phyloP scores from a whole-genome alignment of 2,888 invertebrate species.

The Chaetogeoica ovagalla region DNA sequence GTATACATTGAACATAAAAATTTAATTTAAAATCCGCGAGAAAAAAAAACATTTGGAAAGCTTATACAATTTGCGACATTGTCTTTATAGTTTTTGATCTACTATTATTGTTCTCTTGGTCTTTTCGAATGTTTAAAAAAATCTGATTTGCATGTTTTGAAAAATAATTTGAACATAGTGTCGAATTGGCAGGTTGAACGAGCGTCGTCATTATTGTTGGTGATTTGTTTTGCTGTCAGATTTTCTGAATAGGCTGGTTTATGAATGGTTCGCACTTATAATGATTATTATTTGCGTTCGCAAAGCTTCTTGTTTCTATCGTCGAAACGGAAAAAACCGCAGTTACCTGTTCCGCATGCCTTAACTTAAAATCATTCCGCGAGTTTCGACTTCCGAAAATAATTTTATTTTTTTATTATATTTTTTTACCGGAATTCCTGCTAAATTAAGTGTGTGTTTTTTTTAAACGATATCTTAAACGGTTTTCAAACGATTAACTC shows the following conservation, averaged over 20 bases:
- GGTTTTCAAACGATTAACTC: not conserved
- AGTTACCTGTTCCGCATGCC: conserved; percentile 44
- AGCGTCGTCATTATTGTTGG: conserved; percentile 49
- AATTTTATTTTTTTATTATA: conserved; percentile 7
- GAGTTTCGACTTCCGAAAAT: conserved; percentile 18
- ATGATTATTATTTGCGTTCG: conserved; percentile 51
- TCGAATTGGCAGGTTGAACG: conserved; percentile 52
- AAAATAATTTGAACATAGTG: conserved; percentile 50
- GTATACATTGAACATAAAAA: not conserved
- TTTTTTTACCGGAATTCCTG: not conserved
- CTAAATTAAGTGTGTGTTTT: conserved; percentile 11
- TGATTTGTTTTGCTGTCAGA: conserved; percentile 52
- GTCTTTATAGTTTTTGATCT: conserved; percentile 41
- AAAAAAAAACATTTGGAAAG: conserved; percentile 34
- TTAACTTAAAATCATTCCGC: conserved; percentile 25
- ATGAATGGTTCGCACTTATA: conserved; percentile 48
- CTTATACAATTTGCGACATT: conserved; percentile 48
- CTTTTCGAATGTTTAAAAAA: conserved; percentile 40
- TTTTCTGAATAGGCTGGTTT: conserved; percentile 47
- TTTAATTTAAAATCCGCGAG: conserved; percentile 25
- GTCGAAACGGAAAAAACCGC: conserved; percentile 34
- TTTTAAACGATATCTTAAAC: not conserved
- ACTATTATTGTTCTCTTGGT: conserved; percentile 44
- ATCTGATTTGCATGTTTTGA: conserved; percentile 50
- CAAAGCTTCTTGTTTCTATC: conserved; percentile 51